A percentile compares a stretch with the other conserved stretches of the same genome.
These are phyloP conservation scores for Limnephilus auricula DNA, from an alignment of 2,888 invertebrate species.

Conservation along the genomic window DNA sequence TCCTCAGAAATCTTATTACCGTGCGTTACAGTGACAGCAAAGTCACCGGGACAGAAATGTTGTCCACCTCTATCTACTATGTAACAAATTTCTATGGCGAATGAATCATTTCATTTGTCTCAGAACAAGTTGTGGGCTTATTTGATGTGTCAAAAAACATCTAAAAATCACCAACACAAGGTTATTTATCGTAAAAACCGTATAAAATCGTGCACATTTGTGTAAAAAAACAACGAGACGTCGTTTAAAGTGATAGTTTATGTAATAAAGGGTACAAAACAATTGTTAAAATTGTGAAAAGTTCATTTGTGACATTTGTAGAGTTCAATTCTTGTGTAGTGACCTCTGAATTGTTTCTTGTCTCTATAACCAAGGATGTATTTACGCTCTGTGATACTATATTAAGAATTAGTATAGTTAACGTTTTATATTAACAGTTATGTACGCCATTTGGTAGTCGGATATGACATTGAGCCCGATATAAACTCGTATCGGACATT, in stretches of 20 bases:
- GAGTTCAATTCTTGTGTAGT: conserved; percentile 54
- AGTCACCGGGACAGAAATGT: no score
- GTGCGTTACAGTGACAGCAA: no score
- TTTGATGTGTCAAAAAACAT: conserved; percentile 38
- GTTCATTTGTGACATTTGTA: conserved; percentile 43
- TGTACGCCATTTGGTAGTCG: not conserved
- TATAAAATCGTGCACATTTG: not conserved
- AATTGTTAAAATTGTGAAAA: not conserved
- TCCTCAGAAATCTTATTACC: no score
- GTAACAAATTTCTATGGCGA: not conserved
- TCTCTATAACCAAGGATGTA: conserved; percentile 46
- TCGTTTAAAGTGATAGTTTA: not conserved
- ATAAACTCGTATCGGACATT: not conserved
- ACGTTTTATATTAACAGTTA: not conserved
- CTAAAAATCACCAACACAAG: conserved; percentile 4
- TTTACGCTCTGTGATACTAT: not conserved
- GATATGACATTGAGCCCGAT: not conserved
- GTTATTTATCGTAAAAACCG: not conserved
- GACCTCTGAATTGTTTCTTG: conserved; percentile 54
- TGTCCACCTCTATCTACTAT: no score
- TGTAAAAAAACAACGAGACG: not conserved
- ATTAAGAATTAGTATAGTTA: not conserved
- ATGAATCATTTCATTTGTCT: conserved; percentile 41
- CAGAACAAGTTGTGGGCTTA: conserved; percentile 10
- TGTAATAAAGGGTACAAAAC: conserved; percentile 15